Evolutionary conservation across 2,797 vertebrate species (phyloP).

Genomic region (Peromyscus nudipes): DNA sequence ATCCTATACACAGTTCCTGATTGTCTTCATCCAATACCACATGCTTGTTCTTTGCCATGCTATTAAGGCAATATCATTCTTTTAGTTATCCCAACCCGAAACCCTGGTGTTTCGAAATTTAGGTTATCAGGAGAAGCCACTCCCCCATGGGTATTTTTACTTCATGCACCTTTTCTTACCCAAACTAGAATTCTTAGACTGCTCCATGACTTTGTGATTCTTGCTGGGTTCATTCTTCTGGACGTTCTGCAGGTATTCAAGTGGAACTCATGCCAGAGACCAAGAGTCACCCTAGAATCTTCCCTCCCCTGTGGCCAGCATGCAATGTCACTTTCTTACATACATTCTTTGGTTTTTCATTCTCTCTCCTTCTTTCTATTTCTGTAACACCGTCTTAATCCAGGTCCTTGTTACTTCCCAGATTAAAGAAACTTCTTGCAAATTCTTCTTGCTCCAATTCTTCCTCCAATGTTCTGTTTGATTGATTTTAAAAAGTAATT

Average conservation of each 20-base stretch:
- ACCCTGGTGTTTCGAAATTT: neutral
- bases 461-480: conserved; percentile 21
- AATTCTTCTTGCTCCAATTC: neutral
- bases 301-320: neutral
- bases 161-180: neutral
- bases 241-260: neutral
- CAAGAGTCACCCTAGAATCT: neutral
- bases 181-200: neutral
- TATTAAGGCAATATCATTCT: neutral
- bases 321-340: neutral
- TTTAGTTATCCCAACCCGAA: neutral
- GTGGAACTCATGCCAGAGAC: neutral
- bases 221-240: neutral
- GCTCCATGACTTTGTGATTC: neutral
- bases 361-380: neutral
- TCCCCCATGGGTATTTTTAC: neutral
- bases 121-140: neutral
- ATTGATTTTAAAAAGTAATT: conserved; percentile 33
- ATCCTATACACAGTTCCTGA: neutral
- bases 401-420: neutral
- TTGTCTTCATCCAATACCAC: neutral
- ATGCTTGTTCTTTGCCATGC: neutral
- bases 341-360: neutral
- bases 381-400: neutral
- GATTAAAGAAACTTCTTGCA: neutral